A percentile compares a stretch with the other conserved stretches of the same genome.
Conservation (phyloP, 1,140 invertebrate species). For the Muscidifurax raptorellus region DNA sequence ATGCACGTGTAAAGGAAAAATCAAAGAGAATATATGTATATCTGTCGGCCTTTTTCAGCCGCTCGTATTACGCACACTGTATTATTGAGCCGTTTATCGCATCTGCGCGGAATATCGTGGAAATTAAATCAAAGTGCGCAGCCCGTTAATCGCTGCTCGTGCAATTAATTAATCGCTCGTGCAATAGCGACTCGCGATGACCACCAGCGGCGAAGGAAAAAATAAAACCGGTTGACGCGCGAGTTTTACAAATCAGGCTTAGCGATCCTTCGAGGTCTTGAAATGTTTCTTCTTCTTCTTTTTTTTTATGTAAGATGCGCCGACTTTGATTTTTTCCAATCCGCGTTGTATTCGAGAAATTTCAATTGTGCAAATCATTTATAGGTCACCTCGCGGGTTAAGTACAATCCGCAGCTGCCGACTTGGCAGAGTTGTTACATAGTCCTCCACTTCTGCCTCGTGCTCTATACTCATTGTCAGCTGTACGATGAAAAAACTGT, state of each 20-base stretch:
- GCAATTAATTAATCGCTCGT: not conserved
- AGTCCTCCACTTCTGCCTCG: slow-evolving; percentile 81
- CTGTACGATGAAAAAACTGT: slow-evolving; percentile 79
- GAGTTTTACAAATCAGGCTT: not conserved
- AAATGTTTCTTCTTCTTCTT: not conserved
- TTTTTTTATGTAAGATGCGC: not conserved
- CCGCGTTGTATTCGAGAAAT: not conserved
- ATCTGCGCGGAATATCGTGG: not conserved
- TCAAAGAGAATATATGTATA: too few species aligned
- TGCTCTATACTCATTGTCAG: slow-evolving; percentile 81
- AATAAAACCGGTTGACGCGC: not conserved
- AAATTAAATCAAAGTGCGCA: not conserved
- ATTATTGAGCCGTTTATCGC: too few species aligned
- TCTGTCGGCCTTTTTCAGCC: too few species aligned
- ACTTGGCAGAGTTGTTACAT: slow-evolving; percentile 83
- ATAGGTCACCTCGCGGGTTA: slow-evolving; percentile 79
- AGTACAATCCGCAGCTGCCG: slow-evolving; percentile 83
- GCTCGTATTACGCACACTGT: too few species aligned
- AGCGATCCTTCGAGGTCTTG: not conserved
- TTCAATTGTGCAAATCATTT: slow-evolving; percentile 36
- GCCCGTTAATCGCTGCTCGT: not conserved
- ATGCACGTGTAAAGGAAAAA: too few species aligned
- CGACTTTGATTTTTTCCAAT: not conserved
- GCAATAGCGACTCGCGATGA: not conserved
- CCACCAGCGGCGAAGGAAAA: not conserved